Evolutionary conservation across 2,888 invertebrate genomes (phyloP).

Genomic region (Aphodius granarius): DNA sequence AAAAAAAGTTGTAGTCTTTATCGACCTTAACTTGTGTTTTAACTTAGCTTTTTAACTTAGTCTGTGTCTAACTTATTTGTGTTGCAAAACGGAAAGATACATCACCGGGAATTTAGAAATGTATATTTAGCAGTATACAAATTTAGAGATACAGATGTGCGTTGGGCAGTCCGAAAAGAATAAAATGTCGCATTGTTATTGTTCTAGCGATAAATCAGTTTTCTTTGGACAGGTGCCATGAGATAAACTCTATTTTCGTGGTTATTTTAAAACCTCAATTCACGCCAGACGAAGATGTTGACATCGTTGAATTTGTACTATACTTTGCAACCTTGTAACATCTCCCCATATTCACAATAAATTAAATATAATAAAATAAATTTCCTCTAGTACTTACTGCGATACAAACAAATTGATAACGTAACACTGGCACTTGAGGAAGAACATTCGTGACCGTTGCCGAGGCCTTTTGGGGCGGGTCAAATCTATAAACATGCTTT

Average conservation of each 20-base stretch:
- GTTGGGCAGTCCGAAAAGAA: not conserved
- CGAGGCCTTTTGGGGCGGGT: constrained; percentile 28
- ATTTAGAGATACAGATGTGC: not conserved
- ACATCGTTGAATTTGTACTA: not conserved
- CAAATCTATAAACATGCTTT: constrained; percentile 38
- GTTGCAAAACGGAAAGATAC: not conserved
- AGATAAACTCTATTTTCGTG: not conserved
- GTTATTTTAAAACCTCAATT: not conserved
- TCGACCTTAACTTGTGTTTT: too few species aligned
- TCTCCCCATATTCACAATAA: too few species aligned
- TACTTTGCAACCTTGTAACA: too few species aligned
- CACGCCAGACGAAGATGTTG: not conserved
- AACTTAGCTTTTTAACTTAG: too few species aligned
- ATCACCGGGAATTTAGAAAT: not conserved
- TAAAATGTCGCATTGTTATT: not conserved
- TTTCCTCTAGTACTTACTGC: too few species aligned
- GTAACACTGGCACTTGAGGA: not conserved
- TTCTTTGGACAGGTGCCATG: not conserved
- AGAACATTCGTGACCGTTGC: constrained; percentile 11
- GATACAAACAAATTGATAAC: not conserved
- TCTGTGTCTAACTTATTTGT: too few species aligned
- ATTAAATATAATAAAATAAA: too few species aligned
- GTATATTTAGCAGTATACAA: too few species aligned
- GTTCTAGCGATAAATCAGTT: not conserved
- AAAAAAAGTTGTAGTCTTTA: too few species aligned